Conservation (phyloP, 2,797 vertebrate genomes). For the Sternarchorhynchus goeldii region DNA sequence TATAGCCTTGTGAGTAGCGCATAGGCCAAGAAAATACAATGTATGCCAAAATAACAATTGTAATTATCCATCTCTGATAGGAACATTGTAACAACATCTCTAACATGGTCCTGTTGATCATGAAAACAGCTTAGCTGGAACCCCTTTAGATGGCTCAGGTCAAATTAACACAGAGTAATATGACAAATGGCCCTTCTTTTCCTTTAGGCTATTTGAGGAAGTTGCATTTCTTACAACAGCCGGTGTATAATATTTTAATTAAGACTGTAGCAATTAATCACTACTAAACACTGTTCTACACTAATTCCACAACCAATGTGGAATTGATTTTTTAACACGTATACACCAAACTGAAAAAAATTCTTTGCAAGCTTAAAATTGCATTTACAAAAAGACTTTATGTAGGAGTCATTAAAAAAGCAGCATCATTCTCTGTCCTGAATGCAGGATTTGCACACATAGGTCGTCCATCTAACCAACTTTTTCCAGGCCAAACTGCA, state of each 20-base stretch:
- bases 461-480: not conserved
- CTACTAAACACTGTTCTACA: not conserved
- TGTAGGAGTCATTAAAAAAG: too few relatives aligned
- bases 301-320: too few relatives aligned
- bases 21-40: too few relatives aligned
- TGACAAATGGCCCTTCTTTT: not conserved
- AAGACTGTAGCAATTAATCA: not conserved
- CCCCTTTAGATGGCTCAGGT: not conserved
- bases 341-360: too few relatives aligned
- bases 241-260: not conserved
- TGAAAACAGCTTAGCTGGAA: not conserved
- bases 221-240: not conserved
- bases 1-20: too few relatives aligned
- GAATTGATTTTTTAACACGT: too few relatives aligned
- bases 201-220: not conserved
- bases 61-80: not conserved
- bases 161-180: not conserved
- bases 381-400: too few relatives aligned
- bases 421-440: too few relatives aligned
- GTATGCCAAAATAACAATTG: not conserved
- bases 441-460: too few relatives aligned
- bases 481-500: not conserved
- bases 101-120: conserved; percentile 4
- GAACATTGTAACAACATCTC: conserved; percentile 6
- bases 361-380: too few relatives aligned